phyloP scores from a whole-genome alignment of 2,797 vertebrate genomes.

The Spea hammondii region DNA sequence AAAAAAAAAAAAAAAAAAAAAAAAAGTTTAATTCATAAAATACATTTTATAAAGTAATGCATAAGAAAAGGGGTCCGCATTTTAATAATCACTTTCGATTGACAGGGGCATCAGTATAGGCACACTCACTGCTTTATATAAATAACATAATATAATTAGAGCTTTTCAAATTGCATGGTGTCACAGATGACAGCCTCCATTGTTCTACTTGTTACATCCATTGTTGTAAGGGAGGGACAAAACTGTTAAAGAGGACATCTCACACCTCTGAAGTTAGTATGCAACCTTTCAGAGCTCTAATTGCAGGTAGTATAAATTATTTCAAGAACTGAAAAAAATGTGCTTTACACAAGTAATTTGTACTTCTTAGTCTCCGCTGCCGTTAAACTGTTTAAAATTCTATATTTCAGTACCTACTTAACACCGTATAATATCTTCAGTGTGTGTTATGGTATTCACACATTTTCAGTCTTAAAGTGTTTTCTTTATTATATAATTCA shows the following conservation, averaged over 20 bases:
- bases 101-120: constrained; percentile 10
- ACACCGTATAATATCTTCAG: too few species aligned
- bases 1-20: not conserved
- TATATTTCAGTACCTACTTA: too few species aligned
- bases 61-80: not conserved
- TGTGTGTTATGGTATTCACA: too few species aligned
- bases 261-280: constrained; percentile 28
- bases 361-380: not conserved
- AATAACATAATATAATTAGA: constrained; percentile 32
- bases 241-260: constrained; percentile 22
- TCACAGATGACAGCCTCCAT: constrained; percentile 40
- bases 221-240: constrained; percentile 34
- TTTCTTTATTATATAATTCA: too few species aligned
- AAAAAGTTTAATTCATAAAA: not conserved
- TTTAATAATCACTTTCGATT: constrained; percentile 7
- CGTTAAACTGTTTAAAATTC: not conserved
- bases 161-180: constrained; percentile 16
- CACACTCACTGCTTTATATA: constrained; percentile 40
- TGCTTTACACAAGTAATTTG: not conserved
- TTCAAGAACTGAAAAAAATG: constrained; percentile 14
- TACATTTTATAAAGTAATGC: not conserved
- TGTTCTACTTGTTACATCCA: constrained; percentile 43
- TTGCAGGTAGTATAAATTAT: constrained; percentile 16
- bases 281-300: constrained; percentile 21
- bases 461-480: too few species aligned